phyloP scores from a whole-genome alignment of 1,140 invertebrate species.

The Orius insidiosus region DNA sequence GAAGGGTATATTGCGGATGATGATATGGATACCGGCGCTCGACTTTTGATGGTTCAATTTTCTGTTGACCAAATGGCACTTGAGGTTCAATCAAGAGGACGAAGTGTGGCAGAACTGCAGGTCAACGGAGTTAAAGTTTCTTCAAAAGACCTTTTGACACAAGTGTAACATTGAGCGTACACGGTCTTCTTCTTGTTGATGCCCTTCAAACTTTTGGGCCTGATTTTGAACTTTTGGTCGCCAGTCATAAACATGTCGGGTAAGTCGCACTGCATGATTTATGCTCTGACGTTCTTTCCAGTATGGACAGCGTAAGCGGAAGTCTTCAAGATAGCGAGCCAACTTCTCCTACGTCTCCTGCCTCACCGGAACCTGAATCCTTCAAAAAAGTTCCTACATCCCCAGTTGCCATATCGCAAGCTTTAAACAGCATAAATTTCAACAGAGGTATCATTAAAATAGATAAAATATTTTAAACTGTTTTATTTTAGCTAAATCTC shows the following conservation, averaged over 20 bases:
- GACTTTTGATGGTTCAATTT: constrained; percentile 70
- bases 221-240: constrained; percentile 85
- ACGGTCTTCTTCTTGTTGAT: constrained; percentile 81
- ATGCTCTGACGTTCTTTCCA: constrained; percentile 24
- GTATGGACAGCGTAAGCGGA: constrained; percentile 85
- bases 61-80: constrained; percentile 73
- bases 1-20: constrained; percentile 21
- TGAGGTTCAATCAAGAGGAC: constrained; percentile 59
- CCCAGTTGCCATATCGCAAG: constrained; percentile 38
- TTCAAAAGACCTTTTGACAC: constrained; percentile 50
- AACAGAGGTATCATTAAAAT: constrained; percentile 20
- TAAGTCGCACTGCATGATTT: constrained; percentile 24
- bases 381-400: constrained; percentile 27
- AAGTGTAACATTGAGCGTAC: constrained; percentile 66
- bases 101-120: constrained; percentile 77
- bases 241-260: constrained; percentile 86
- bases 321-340: constrained; percentile 81
- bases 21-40: constrained; percentile 37
- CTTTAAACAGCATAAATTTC: constrained; percentile 30
- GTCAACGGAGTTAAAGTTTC: constrained; percentile 69
- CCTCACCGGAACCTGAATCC: constrained; percentile 44
- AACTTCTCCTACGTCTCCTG: constrained; percentile 58
- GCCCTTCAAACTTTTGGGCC: constrained; percentile 85
- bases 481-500: constrained; percentile 15
- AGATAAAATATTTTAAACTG: too few relatives aligned